phyloP scores from a whole-genome alignment of 2,797 vertebrate species.

The Acanthurus lineatus region DNA sequence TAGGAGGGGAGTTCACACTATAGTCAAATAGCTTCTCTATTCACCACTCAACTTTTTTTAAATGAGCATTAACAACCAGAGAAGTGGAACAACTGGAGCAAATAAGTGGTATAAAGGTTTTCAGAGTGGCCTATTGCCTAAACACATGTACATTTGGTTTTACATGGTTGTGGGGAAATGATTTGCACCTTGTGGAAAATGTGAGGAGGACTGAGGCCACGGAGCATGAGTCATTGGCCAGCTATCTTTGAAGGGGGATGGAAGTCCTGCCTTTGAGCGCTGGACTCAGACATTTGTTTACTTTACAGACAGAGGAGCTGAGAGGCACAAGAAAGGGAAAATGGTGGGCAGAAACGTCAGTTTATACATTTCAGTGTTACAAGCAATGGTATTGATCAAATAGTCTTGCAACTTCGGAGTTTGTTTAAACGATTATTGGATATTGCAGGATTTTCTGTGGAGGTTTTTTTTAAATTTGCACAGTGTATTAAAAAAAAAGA shows the following conservation, averaged over 20 bases:
- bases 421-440: neutral
- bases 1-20: neutral
- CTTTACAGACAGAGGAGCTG: constrained; percentile 80
- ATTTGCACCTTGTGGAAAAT: constrained; percentile 86
- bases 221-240: constrained; percentile 85
- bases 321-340: constrained; percentile 78
- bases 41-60: constrained; percentile 10
- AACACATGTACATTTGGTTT: constrained; percentile 76
- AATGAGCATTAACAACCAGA: constrained; percentile 15
- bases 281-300: constrained; percentile 84
- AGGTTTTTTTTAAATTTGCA: neutral
- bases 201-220: constrained; percentile 76
- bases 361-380: constrained; percentile 48
- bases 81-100: constrained; percentile 38
- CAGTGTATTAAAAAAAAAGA: neutral
- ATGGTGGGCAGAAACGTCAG: constrained; percentile 57
- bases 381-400: neutral
- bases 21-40: neutral
- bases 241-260: constrained; percentile 83
- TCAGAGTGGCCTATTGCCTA: constrained; percentile 47
- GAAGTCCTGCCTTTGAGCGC: constrained; percentile 76
- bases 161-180: constrained; percentile 77
- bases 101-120: constrained; percentile 52
- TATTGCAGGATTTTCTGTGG: neutral
- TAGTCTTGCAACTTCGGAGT: neutral